Evolutionary conservation across 2,797 vertebrate species (phyloP).

Genomic region (Oceanodroma leucorhoa): DNA sequence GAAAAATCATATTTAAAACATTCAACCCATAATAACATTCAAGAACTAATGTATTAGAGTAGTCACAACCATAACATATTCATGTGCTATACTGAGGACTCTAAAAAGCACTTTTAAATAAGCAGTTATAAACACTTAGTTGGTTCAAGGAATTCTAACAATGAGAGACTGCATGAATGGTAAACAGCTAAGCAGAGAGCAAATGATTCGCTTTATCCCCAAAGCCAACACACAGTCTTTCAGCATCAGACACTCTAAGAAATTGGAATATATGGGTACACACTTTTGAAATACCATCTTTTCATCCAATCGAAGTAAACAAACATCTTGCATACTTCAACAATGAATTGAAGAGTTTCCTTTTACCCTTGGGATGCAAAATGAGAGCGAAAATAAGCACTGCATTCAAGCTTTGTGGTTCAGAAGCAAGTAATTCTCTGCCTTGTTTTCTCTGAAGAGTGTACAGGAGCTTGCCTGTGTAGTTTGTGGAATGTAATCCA

Average conservation of each 20-base stretch:
- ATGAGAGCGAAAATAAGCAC: background rate
- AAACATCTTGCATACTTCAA: constrained; percentile 13
- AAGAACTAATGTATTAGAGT: background rate
- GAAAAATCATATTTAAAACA: background rate
- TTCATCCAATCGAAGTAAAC: constrained; percentile 17
- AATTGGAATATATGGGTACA: background rate
- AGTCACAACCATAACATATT: background rate
- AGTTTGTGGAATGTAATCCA: background rate
- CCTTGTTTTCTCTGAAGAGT: background rate
- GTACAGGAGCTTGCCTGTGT: background rate
- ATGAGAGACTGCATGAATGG: background rate
- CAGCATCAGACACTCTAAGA: background rate
- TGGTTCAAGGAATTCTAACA: constrained; percentile 20
- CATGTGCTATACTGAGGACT: background rate
- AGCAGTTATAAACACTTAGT: background rate
- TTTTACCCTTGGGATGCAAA: constrained; percentile 23
- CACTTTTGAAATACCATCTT: constrained; percentile 3
- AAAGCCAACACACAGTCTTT: background rate
- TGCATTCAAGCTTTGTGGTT: background rate
- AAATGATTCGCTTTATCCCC: background rate
- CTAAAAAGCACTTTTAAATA: constrained; percentile 17
- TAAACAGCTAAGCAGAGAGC: background rate
- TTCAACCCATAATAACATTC: background rate
- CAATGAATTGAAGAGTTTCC: background rate
- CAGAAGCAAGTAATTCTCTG: background rate